phyloP scores from a whole-genome alignment of 1,140 invertebrate genomes.

The Temnothorax longispinosus region DNA sequence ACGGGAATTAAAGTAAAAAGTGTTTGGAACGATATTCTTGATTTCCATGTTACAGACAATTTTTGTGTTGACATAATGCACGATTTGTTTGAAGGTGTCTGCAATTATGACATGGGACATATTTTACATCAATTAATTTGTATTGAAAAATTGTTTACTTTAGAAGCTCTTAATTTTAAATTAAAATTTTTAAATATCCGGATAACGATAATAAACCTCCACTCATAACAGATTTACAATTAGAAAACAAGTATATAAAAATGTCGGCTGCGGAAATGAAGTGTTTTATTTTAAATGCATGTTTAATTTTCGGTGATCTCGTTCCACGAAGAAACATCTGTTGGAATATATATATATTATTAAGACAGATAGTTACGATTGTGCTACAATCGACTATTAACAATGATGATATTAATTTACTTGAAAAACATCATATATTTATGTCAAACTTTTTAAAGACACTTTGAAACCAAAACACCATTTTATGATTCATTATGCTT shows the following conservation, averaged over 20 bases:
- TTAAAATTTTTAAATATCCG: neutral
- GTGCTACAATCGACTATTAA: neutral
- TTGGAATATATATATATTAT: neutral
- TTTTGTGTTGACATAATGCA: neutral
- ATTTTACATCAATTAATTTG: neutral
- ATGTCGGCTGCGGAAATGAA: neutral
- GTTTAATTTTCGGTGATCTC: neutral
- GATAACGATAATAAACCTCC: neutral
- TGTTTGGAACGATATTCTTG: neutral
- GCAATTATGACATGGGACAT: neutral
- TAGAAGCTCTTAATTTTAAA: neutral
- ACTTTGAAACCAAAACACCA: no score
- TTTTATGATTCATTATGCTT: no score
- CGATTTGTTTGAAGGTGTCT: neutral
- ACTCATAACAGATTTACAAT: neutral
- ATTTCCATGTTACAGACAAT: neutral
- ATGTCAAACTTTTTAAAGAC: neutral
- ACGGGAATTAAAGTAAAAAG: neutral
- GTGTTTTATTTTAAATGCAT: neutral
- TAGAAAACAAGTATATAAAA: neutral
- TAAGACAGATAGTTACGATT: neutral
- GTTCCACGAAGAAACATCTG: neutral
- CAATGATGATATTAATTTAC: neutral
- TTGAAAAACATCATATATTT: neutral
- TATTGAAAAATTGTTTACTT: neutral